phyloP scores from a whole-genome alignment of 1,140 invertebrate species.

The Dendroctonus valens region DNA sequence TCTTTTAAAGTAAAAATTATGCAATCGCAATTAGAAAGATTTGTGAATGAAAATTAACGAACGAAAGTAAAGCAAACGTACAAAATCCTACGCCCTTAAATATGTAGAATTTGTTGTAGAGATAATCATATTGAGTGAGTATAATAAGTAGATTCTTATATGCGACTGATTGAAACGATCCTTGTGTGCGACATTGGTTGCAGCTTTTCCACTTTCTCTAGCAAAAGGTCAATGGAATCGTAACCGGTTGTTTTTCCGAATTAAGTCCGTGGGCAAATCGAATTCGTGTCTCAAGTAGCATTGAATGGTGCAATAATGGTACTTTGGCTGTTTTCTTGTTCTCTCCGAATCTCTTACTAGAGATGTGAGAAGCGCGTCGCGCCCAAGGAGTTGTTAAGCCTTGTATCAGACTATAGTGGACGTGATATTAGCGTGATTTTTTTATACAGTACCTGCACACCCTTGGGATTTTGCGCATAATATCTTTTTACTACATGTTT shows the following conservation, averaged over 20 bases:
- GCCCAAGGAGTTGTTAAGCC: slow-evolving; percentile 26
- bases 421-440: slow-evolving; percentile 37
- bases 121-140: slow-evolving; percentile 19
- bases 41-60: too few relatives aligned
- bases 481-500: slow-evolving; percentile 6
- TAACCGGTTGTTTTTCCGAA: not conserved
- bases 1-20: too few relatives aligned
- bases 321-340: too few relatives aligned
- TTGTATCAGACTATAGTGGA: slow-evolving; percentile 31
- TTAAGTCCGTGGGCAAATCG: too few relatives aligned
- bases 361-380: not conserved
- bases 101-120: slow-evolving; percentile 17
- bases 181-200: slow-evolving; percentile 1
- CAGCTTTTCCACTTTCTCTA: slow-evolving; percentile 5
- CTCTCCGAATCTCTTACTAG: not conserved
- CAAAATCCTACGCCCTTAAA: not conserved
- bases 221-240: not conserved
- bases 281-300: too few relatives aligned
- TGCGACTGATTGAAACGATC: slow-evolving; percentile 15
- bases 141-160: slow-evolving; percentile 10
- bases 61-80: too few relatives aligned
- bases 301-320: too few relatives aligned
- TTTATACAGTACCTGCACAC: slow-evolving; percentile 34
- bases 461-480: slow-evolving; percentile 18
- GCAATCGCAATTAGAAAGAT: too few relatives aligned